Conservation (phyloP, 2,888 invertebrate genomes). For the Coelogynopora nodosa region DNA sequence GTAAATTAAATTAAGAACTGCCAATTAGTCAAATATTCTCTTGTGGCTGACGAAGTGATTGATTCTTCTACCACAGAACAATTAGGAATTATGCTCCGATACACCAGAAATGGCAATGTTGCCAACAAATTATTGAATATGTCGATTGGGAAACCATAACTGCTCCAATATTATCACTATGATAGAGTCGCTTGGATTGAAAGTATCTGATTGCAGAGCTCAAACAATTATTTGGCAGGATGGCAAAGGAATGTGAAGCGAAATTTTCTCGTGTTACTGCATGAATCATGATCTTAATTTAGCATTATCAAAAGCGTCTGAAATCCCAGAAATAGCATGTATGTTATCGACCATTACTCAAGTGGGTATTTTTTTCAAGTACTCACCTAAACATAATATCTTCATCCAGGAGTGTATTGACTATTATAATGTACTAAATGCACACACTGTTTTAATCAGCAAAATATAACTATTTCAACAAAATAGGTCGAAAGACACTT, state of each 20-base stretch:
- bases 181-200: neutral
- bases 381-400: neutral
- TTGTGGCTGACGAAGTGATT: neutral
- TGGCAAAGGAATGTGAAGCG: neutral
- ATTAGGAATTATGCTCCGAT: neutral
- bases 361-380: neutral
- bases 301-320: constrained; percentile 6
- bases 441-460: neutral
- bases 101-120: neutral
- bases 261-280: neutral
- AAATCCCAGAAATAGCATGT: constrained; percentile 2
- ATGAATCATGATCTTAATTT: constrained; percentile 9
- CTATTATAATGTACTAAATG: neutral
- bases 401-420: neutral
- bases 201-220: constrained; percentile 9
- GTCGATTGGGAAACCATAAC: constrained; percentile 5
- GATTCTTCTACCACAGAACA: constrained; percentile 13
- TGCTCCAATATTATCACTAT: neutral
- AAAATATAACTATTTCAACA: constrained; percentile 15
- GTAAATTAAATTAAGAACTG: constrained; percentile 1
- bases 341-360: neutral
- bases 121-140: neutral
- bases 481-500: neutral
- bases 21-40: neutral
- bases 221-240: neutral